A percentile compares a stretch with the other conserved stretches of the same genome.
Evolutionary conservation across 35 echinoderm and acorn worm species (phyloP).

Genomic region (Amphiura filiformis): DNA sequence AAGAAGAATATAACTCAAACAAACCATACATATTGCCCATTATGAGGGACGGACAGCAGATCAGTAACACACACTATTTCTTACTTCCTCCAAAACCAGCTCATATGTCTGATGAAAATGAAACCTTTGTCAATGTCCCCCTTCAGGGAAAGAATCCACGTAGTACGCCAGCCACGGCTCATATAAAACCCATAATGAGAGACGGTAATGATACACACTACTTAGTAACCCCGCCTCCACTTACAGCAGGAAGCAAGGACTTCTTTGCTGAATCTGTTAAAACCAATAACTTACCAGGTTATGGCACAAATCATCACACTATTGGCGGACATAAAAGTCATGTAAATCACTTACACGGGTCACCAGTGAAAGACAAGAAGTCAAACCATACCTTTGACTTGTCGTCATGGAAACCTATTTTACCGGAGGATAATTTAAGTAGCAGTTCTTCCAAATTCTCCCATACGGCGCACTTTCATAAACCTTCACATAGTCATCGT

Average conservation of each 20-base stretch:
- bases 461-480: background rate
- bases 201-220: conserved; percentile 69
- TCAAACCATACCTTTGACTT: conserved; percentile 57
- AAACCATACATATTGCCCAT: conserved; percentile 77
- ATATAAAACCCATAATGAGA: conserved; percentile 68
- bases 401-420: conserved; percentile 75
- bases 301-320: background rate
- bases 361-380: conserved; percentile 1
- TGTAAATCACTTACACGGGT: background rate
- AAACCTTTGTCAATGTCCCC: conserved; percentile 62
- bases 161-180: conserved; percentile 49
- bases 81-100: conserved; percentile 80
- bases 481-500: background rate
- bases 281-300: background rate
- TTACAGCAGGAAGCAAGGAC: background rate
- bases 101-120: conserved; percentile 11
- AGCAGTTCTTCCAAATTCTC: background rate
- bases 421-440: conserved; percentile 52
- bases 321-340: background rate
- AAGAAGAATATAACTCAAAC: background rate
- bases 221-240: conserved; percentile 34
- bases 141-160: background rate
- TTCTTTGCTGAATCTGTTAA: conserved; percentile 17
- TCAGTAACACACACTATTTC: conserved; percentile 98
- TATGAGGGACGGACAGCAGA: conserved; percentile 72